Evolutionary conservation across 2,888 invertebrate genomes (phyloP).

Genomic region (Cecidostiba fungosa): DNA sequence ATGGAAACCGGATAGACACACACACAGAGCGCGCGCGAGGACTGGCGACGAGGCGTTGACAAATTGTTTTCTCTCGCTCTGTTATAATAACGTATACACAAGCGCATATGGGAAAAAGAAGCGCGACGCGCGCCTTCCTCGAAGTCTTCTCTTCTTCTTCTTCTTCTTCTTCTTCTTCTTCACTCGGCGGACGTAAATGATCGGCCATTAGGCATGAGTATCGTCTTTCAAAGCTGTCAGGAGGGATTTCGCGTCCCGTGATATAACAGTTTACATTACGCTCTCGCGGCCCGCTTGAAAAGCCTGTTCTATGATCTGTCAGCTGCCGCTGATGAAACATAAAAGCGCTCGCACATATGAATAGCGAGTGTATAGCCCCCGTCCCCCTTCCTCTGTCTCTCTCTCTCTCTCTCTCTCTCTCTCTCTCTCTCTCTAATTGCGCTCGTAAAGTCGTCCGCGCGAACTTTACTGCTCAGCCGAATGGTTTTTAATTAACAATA

Average conservation of each 20-base stretch:
- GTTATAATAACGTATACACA: not conserved
- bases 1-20: constrained; percentile 37
- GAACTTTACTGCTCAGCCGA: constrained; percentile 48
- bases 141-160: not conserved
- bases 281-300: not conserved
- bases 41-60: not conserved
- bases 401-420: too few relatives aligned
- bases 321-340: constrained; percentile 54
- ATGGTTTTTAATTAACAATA: constrained; percentile 62
- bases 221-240: constrained; percentile 59
- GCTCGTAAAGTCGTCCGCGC: constrained; percentile 55
- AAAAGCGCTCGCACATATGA: constrained; percentile 37
- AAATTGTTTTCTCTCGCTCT: constrained; percentile 19
- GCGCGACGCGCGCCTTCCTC: not conserved
- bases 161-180: not conserved
- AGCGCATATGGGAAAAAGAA: not conserved
- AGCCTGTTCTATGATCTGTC: constrained; percentile 57
- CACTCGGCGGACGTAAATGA: not conserved
- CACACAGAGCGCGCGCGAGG: too few relatives aligned
- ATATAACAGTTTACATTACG: constrained; percentile 57
- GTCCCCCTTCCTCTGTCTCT: too few relatives aligned
- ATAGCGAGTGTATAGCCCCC: constrained; percentile 27
- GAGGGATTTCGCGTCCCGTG: constrained; percentile 57
- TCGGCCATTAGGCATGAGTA: constrained; percentile 58
- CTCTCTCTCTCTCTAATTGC: constrained; percentile 47